Base-by-base conservation (phyloP, 1,140 invertebrate genomes). In the Drosophila orosa region DNA sequence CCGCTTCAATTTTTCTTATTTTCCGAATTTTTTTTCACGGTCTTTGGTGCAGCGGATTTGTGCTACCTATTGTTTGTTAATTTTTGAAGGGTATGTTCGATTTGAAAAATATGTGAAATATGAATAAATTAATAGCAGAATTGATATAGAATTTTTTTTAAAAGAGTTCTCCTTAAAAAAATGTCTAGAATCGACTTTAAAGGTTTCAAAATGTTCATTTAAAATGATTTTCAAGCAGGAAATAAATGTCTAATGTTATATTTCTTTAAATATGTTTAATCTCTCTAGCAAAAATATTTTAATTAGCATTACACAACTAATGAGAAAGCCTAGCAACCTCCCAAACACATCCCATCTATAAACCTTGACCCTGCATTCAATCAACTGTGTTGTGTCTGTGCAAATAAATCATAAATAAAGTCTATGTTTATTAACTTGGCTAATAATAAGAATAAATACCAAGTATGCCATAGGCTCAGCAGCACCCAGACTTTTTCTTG, bases 1-100 rank as follows among this genome's bases (percentile, higher is more conserved):
- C 63, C 44, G 67, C 76, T 47, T 66, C 17, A 63, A 47, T 65
- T 56, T 52, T 55, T 73, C 25, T 50, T 69, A 40, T 65, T 73
- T 68, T 50, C 31, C 9, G 50, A 25, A 29, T 19, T 33, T 59
- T 75, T 40, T 31, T 42, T 39, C 5, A 22, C 17, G 9, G 12
- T 13, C 10, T 25, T 22, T 42, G 27, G 12, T 40, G 25, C 33
- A 50, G 35, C 5, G 17, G 33, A 54, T 35, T 54, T 54, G 19
- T 8, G 2, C n/a, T 54, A 24, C 50, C 50, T 3, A 33, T 54
- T 54, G 5, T n/a, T 52, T 13, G 13, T n/a, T n/a, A 3, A 12
- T 3, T 3, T 22, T n/a, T 3, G 9, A 6, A 15, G 31, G 50
- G 19, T 54, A 35, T 54, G 35, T 52, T 22, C 15, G 29, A 1